Base-by-base conservation (phyloP, 2,797 vertebrate species). In the Avahi laniger region DNA sequence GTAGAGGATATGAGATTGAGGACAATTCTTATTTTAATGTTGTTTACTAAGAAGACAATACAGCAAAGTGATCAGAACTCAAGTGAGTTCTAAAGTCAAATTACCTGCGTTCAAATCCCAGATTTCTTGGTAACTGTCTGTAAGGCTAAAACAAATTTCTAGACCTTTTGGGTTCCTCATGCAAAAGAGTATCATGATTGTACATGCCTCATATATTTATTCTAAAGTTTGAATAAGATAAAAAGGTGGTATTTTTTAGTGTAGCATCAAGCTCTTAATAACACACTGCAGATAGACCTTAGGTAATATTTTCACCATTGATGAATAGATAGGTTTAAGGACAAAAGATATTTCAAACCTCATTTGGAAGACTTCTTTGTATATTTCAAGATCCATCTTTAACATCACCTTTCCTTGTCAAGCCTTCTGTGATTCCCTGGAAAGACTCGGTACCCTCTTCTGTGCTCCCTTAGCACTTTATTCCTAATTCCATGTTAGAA, bases 1-100 rank as follows among this genome's bases (percentile, higher is more conserved):
- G 18, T 83, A 92, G 35, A 84, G 38, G 85, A 96, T 93, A 96
- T 84, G 48, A 96, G 81, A 92, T 89, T 93, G 72, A 90, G 92
- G 73, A 94, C 11, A 79, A 92, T 79, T 85, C 35, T 52, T 89
- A 94, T 84, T 92, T 95, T 91, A 87, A 92, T 79, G 70, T 63
- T 86, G 75, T 89, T 95, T 95, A 85, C 79, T 70, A 73, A 91
- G 48, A 93, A 93, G 69, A 13, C 57, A 96, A 75, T 69, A 88
- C 0, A 85, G 43, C 43, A 96, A 91, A 95, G 72, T 88, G 78
- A 95, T 83, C 79, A 91, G 91, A 97, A 97, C 50, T 92, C 57
- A 48, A 87, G 24, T 89, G 54, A 88, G 35, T 79, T 52, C n/a
- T 94, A 81, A 89, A 95, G 81, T 90, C 54, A 95, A 88, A 84